Base-by-base conservation (phyloP, 2,888 invertebrate species). In the Chloromyia formosa region DNA sequence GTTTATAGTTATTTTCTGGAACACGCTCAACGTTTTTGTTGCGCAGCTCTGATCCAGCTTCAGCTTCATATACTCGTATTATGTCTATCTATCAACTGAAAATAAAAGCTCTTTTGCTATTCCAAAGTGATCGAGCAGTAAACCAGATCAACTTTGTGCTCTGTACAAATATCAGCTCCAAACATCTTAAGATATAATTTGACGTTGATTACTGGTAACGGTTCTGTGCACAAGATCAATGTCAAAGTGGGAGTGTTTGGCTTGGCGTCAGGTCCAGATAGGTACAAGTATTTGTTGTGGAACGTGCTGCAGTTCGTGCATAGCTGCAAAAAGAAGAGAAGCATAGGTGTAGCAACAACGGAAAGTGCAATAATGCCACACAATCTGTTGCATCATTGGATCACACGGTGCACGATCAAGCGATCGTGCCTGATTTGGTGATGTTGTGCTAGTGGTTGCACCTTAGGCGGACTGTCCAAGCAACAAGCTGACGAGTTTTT, bases 171-270 rank as follows among this genome's bases (percentile, higher is more conserved):
- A n/a, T n/a, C n/a, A n/a, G n/a, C n/a, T n/a, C n/a, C n/a, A n/a
- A 7, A 20, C n/a, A 20, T 64, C 64, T 42, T 18, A 64, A 64
- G 64, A 64, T 45, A n/a, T n/a, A 64, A 42, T 45, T n/a, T 42
- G 42, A 40, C 16, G 16, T 64, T 45, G 18, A 68, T 10, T 73
- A 73, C 14, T 73, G 61, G 61, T 73, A 73, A 73, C 73, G 75
- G 75, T 72, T 61, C 66, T 27, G 35, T 69, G 76, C 74, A 73
- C 77, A 77, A 77, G 77, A 77, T 77, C 77, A 77, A 77, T 77
- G 77, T 74, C 77, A 77, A 75, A 53, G 69, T 54, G 69, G 69
- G 69, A 69, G 69, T 27, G 23, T 27, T 49, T 4, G 40, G 22
- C 22, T 27, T 20, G 16, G 27, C 9, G 35, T 56, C 42, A n/a